Base-by-base conservation (phyloP, 2,888 invertebrate species). In the Ectropis crepuscularia region DNA sequence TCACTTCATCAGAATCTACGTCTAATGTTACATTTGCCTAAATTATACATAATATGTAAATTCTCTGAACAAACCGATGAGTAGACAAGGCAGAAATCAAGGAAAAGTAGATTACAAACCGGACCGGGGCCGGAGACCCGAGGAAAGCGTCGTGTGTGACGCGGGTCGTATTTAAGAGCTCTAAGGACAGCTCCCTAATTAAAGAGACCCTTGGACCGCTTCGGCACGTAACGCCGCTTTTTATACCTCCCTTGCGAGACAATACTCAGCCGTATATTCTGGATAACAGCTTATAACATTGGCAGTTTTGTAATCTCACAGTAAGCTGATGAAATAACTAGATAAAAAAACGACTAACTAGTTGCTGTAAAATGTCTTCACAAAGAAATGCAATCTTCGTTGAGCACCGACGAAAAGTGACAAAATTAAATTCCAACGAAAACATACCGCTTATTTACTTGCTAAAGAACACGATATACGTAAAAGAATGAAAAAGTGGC, bases 91-190 rank as follows among this genome's bases (percentile, higher is more conserved):
- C 7, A 53, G 57, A 65, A 66, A 68, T 53, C 69, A 66, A 70
- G 63, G 57, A 55, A 61, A 67, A 67, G 54, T 65, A 72, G 59
- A 70, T 68, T 67, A 58, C 55, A 66, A 58, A 63, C 61, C 54
- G 62, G 53, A 61, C 57, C 63, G 64, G 57, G 67, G 58, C 57
- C 63, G 64, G 57, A 67, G 58, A 68, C 68, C 66, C 57, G 47
- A 54, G 64, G 50, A 61, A 63, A 58, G 65, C 57, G 63, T 64
- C 66, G 46, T 43, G 54, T 63, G 67, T 74, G 77, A 74, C 71
- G 65, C 53, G 71, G 75, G 66, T 74, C 70, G 60, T 67, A 72
- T 71, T 69, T 69, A 71, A 71, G 70, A 69, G 63, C 55, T 59
- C 55, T 61, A 53, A 65, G 61, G 64, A 55, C 55, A 54, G 51